Conservation (phyloP, 2,888 invertebrate species). For the Caenorhabditis sp. region DNA sequence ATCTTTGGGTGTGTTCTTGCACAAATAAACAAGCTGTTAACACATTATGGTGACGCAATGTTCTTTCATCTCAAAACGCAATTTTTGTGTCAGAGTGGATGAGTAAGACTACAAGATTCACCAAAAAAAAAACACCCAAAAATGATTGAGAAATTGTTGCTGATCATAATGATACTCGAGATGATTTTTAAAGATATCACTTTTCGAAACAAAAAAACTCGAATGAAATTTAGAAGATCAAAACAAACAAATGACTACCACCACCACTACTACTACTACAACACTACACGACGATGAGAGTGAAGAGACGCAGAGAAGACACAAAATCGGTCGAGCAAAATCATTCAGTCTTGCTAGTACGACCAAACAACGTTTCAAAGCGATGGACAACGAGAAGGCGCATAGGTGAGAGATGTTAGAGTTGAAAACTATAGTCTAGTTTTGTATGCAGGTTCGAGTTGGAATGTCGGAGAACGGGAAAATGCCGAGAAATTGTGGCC, state of each 20-base stretch:
- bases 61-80: too few relatives aligned
- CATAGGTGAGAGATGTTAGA: slow-evolving; percentile 21
- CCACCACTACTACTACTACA: background rate
- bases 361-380: slow-evolving; percentile 32
- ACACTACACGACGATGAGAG: slow-evolving; percentile 13
- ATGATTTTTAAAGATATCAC: too few relatives aligned
- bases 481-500: slow-evolving; percentile 34
- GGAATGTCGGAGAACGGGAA: slow-evolving; percentile 41
- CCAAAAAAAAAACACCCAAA: too few relatives aligned
- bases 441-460: slow-evolving; percentile 47
- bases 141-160: too few relatives aligned
- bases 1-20: too few relatives aligned
- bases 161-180: too few relatives aligned
- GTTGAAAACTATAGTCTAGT: too few relatives aligned
- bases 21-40: too few relatives aligned
- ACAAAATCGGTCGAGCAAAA: slow-evolving; percentile 13
- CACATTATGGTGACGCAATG: too few relatives aligned
- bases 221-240: background rate
- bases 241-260: background rate
- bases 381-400: slow-evolving; percentile 39
- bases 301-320: slow-evolving; percentile 24
- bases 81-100: too few relatives aligned
- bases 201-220: too few relatives aligned
- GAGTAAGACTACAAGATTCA: too few relatives aligned
- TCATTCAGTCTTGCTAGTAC: slow-evolving; percentile 39